These are phyloP conservation scores for Pseudomyrmex gracilis DNA, from an alignment of 1,140 invertebrate species.

Conservation along the genomic window DNA sequence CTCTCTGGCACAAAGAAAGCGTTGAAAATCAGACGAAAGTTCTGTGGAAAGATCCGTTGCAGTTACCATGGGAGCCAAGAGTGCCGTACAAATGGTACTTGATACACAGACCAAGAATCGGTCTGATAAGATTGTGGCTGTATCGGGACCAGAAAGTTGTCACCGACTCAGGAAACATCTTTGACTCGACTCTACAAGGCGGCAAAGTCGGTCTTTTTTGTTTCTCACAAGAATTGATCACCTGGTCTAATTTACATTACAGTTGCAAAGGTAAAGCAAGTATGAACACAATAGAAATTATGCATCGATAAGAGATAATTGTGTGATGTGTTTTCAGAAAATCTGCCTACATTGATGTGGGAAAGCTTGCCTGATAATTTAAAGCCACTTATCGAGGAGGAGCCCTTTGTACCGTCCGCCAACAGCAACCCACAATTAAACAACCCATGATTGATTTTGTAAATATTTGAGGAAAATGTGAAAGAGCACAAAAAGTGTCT, in stretches of 20 bases:
- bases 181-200: slow-evolving; percentile 94
- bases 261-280: slow-evolving; percentile 94
- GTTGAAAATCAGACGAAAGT: slow-evolving; percentile 95
- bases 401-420: too few species aligned
- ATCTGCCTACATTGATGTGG: too few species aligned
- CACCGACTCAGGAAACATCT: slow-evolving; percentile 96
- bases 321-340: too few species aligned
- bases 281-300: not conserved
- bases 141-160: slow-evolving; percentile 93
- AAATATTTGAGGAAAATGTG: too few species aligned
- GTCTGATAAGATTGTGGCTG: slow-evolving; percentile 95
- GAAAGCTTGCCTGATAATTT: too few species aligned
- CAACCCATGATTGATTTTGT: too few species aligned
- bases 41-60: slow-evolving; percentile 97
- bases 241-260: slow-evolving; percentile 98
- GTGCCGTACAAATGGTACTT: slow-evolving; percentile 97
- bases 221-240: slow-evolving; percentile 98
- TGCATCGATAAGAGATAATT: too few species aligned
- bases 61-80: slow-evolving; percentile 95
- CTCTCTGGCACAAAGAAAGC: slow-evolving; percentile 97
- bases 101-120: slow-evolving; percentile 95
- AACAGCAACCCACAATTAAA: too few species aligned
- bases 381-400: too few species aligned
- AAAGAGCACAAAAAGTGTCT: too few species aligned
- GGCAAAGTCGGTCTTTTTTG: slow-evolving; percentile 97